Evolutionary conservation across 2,888 invertebrate species (phyloP), one percentile per base, ranked within the genome.

Genomic region (Morpho helenor): DNA sequence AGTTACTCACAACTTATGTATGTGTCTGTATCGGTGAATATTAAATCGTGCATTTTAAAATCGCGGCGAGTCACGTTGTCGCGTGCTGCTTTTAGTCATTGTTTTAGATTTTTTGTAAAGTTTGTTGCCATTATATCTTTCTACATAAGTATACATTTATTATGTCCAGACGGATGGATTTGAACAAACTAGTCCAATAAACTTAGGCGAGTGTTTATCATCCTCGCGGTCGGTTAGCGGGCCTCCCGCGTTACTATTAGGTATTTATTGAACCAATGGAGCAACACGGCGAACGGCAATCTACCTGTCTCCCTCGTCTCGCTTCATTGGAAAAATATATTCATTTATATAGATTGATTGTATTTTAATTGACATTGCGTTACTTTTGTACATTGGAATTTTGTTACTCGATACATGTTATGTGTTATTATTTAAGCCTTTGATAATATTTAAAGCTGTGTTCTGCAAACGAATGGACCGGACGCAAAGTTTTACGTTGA

Each of bases 101-200:
- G 89, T 89, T 90, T 90, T 89, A 88, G 87, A 86, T 82, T 84
- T 60, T 89, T 87, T 89, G 87, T 89, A 87, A 89, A 89, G 88
- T 90, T 88, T 87, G 89, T 90, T 90, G 89, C 89, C 89, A 90
- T 90, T 88, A 89, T 89, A 89, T 87, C 87, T 87, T 88, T 88
- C 84, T 89, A 88, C 86, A 82, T 87, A 87, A 88, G 86, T 87
- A 86, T 87, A 87, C 86, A 84, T 82, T 80, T 77, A 83, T 83
- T 76, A 75, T 84, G 86, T 88, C 87, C 86, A 84, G 77, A 82
- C 77, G 82, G 76, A 84, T 84, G 85, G 85, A 88, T 87, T 87
- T 84, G 88, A 89, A 86, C 87, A 87, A 87, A 87, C 89, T 90
- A 88, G 89, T 90, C 89, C 84, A 81, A 82, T 82, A 80, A 77